Evolutionary conservation across 2,113 vertebrate species (phyloP).

Genomic region (Tinamus guttatus): DNA sequence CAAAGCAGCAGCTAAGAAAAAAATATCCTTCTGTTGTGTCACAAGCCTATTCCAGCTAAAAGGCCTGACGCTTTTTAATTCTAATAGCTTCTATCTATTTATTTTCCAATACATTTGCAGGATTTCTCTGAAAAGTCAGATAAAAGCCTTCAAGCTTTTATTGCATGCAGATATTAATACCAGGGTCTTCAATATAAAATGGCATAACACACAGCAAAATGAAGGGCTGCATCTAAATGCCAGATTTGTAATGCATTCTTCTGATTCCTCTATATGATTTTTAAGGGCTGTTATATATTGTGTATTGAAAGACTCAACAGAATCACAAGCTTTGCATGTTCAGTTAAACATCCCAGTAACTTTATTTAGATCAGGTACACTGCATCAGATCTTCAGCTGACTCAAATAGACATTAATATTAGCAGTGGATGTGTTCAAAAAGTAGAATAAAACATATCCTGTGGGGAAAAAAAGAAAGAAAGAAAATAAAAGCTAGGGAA

Average conservation of each 20-base stretch:
- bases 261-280: background rate
- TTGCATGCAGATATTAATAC: background rate
- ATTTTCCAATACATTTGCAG: background rate
- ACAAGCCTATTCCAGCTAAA: background rate
- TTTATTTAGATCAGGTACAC: slow-evolving; percentile 2
- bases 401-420: background rate
- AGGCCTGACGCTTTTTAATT: background rate
- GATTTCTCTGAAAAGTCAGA: background rate
- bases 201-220: background rate
- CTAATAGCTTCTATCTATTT: background rate
- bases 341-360: background rate
- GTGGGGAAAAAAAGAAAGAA: background rate
- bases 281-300: background rate
- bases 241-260: slow-evolving; percentile 69
- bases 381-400: slow-evolving; percentile 11
- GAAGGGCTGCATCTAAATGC: slow-evolving; percentile 25
- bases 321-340: slow-evolving; percentile 34
- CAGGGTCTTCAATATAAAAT: background rate
- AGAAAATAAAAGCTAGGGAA: too few relatives aligned
- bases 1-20: background rate
- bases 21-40: background rate
- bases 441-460: background rate
- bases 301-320: slow-evolving; percentile 23
- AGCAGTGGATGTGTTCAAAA: background rate
- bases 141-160: background rate